A percentile compares a stretch with the other conserved stretches of the same genome.
These are phyloP conservation scores for Sturmia bella DNA, from an alignment of 2,888 invertebrate genomes.

Conservation along the genomic window DNA sequence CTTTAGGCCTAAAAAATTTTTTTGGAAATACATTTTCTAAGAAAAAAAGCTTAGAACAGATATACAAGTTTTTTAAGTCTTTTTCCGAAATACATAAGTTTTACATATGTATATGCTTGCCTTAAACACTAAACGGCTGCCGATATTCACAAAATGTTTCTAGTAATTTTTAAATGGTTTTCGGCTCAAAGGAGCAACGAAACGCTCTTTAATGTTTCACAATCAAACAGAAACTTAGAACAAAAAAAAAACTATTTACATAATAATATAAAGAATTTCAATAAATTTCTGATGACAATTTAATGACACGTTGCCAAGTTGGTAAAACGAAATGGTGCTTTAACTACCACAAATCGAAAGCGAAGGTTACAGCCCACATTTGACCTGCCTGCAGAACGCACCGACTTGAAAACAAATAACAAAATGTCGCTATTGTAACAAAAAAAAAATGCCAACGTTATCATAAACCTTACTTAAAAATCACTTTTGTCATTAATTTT, in stretches of 20 bases:
- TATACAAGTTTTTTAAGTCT: no score
- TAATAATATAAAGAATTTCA: constrained; percentile 62
- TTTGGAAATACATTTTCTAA: no score
- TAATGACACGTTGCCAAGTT: constrained; percentile 67
- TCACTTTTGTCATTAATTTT: constrained; percentile 71
- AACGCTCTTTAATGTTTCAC: no score
- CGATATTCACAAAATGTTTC: no score
- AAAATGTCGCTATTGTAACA: constrained; percentile 8
- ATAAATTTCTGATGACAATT: constrained; percentile 70
- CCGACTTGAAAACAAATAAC: constrained; percentile 41
- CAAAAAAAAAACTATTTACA: not conserved
- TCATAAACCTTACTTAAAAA: constrained; percentile 70
- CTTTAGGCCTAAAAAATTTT: no score
- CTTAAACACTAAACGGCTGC: no score
- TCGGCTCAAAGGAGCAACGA: no score
- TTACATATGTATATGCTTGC: no score
- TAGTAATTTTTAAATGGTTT: no score
- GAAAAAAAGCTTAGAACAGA: no score
- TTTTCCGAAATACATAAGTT: no score
- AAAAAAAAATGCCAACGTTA: constrained; percentile 66
- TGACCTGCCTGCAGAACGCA: constrained; percentile 41
- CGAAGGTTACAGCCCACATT: constrained; percentile 5
- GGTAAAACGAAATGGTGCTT: constrained; percentile 37
- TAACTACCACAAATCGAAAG: constrained; percentile 15
- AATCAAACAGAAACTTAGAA: not conserved